phyloP scores from a whole-genome alignment of 2,113 vertebrate species.

The Neopipo cinnamomea region DNA sequence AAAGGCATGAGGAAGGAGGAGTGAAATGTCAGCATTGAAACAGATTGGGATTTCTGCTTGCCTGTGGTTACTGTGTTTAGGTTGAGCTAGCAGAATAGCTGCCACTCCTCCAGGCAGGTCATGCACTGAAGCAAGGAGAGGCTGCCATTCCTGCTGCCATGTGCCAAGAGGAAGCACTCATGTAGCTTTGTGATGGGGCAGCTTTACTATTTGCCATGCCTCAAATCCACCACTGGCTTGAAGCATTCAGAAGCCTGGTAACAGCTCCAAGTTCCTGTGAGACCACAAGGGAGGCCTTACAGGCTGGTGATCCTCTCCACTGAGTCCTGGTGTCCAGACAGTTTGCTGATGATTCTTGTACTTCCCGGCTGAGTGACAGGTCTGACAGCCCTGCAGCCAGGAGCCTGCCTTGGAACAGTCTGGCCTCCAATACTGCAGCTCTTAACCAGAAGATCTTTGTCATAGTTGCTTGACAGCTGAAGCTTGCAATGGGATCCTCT shows the following conservation, averaged over 20 bases:
- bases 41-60: background rate
- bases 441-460: background rate
- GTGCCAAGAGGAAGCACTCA: background rate
- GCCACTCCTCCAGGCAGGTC: background rate
- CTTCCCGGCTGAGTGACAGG: background rate
- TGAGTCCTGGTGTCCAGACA: background rate
- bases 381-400: background rate
- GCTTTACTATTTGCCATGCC: background rate
- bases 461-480: background rate
- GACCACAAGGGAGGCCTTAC: background rate
- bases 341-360: background rate
- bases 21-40: background rate
- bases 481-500: background rate
- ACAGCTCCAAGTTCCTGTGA: background rate
- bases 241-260: background rate
- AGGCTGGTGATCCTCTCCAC: background rate
- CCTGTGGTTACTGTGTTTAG: background rate
- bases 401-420: background rate
- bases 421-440: background rate
- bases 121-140: background rate
- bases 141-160: background rate
- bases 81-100: background rate
- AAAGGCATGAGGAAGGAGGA: background rate
- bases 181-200: background rate
- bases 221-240: background rate